Evolutionary conservation across 2,797 vertebrate species (phyloP).

Genomic region (Thripadectes ignobilis): DNA sequence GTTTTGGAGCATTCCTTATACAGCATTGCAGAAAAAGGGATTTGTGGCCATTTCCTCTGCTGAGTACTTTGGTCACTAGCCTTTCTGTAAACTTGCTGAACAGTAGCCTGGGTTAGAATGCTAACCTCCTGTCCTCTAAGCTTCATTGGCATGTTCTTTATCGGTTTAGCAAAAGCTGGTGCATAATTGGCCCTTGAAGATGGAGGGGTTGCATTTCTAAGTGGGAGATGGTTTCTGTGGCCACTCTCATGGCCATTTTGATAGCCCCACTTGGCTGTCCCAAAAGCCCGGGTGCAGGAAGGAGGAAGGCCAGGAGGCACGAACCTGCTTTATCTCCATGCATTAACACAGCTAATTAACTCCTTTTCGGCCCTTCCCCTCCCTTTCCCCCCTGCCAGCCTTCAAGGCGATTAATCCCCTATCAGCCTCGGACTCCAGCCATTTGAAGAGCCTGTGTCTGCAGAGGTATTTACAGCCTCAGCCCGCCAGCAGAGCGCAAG

Average conservation of each 20-base stretch:
- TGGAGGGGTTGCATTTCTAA: constrained; percentile 7
- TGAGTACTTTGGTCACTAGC: neutral
- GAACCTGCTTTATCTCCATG: constrained; percentile 58
- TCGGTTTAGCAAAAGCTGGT: neutral
- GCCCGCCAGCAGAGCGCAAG: constrained; percentile 42
- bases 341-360: constrained; percentile 69
- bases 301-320: neutral
- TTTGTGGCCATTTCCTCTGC: neutral
- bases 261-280: neutral
- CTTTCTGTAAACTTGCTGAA: constrained; percentile 14
- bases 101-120: constrained; percentile 9
- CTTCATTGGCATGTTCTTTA: constrained; percentile 18
- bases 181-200: constrained; percentile 18
- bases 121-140: constrained; percentile 3
- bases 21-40: neutral
- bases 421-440: constrained; percentile 59
- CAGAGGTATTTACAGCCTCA: constrained; percentile 64
- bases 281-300: constrained; percentile 23
- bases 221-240: neutral
- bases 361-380: neutral
- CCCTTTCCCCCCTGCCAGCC: neutral
- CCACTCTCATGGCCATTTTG: constrained; percentile 2
- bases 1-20: neutral
- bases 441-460: constrained; percentile 60
- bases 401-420: constrained; percentile 46